These are phyloP conservation scores for Cyclina sinensis DNA, from an alignment of 1,140 invertebrate genomes.

Conservation along the genomic window DNA sequence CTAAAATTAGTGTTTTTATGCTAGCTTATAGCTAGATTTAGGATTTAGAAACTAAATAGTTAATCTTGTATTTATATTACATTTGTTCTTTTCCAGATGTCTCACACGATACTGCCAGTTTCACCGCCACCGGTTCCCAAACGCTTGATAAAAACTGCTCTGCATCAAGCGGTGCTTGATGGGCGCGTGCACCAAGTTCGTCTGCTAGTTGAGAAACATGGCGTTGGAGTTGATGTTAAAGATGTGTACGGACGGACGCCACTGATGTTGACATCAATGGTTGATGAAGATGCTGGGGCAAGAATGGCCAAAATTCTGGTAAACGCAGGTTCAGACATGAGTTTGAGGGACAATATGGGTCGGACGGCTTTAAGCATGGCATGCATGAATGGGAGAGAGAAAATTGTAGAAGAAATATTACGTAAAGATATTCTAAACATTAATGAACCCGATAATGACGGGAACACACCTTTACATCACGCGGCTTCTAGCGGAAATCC, in stretches of 20 bases:
- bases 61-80: too few species aligned
- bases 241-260: constrained; percentile 84
- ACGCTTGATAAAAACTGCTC: constrained; percentile 84
- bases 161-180: constrained; percentile 85
- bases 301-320: constrained; percentile 83
- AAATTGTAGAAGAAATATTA: constrained; percentile 78
- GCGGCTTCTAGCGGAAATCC: constrained; percentile 81
- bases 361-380: constrained; percentile 83
- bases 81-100: constrained; percentile 54
- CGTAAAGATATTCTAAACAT: constrained; percentile 82
- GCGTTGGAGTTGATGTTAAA: constrained; percentile 78
- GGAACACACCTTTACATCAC: constrained; percentile 83
- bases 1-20: too few species aligned
- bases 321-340: constrained; percentile 77
- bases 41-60: too few species aligned
- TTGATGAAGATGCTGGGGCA: constrained; percentile 80
- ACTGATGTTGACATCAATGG: constrained; percentile 83
- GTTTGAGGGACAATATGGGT: constrained; percentile 78
- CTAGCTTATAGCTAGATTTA: too few species aligned
- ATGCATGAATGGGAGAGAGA: constrained; percentile 79
- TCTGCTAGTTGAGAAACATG: constrained; percentile 81
- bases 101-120: constrained; percentile 47
- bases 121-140: constrained; percentile 70
- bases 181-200: constrained; percentile 83
- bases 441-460: constrained; percentile 84